Conservation (phyloP, 2,113 vertebrate species). For the Gallinago media region DNA sequence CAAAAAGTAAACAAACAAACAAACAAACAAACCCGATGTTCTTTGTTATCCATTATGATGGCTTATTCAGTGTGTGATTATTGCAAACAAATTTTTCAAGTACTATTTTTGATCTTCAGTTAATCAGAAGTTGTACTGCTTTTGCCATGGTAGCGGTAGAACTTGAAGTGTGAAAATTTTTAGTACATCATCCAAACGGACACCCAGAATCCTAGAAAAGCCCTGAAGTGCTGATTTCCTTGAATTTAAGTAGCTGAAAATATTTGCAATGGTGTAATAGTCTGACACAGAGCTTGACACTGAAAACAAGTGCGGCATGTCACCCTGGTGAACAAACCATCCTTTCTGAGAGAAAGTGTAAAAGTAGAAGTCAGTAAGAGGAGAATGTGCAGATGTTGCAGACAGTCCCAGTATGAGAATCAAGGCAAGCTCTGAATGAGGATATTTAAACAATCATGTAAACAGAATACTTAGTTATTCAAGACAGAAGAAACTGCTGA, state of each 20-base stretch:
- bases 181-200: background rate
- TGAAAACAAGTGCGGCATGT: background rate
- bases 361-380: background rate
- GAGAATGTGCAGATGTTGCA: background rate
- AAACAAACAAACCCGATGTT: too few relatives aligned
- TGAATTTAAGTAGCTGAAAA: background rate
- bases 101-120: background rate
- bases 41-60: background rate
- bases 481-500: background rate
- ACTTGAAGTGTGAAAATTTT: background rate
- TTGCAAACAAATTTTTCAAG: background rate
- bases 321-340: background rate
- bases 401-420: background rate
- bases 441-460: background rate
- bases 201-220: background rate
- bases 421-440: background rate
- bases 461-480: background rate
- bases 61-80: accelerated
- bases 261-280: background rate
- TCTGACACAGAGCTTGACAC: background rate
- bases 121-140: background rate
- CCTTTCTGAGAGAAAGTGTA: background rate
- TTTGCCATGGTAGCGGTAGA: background rate
- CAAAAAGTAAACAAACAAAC: too few relatives aligned
- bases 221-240: background rate